These are phyloP conservation scores for Penaeus monodon DNA, from an alignment of 2,888 invertebrate genomes.

Conservation along the genomic window DNA sequence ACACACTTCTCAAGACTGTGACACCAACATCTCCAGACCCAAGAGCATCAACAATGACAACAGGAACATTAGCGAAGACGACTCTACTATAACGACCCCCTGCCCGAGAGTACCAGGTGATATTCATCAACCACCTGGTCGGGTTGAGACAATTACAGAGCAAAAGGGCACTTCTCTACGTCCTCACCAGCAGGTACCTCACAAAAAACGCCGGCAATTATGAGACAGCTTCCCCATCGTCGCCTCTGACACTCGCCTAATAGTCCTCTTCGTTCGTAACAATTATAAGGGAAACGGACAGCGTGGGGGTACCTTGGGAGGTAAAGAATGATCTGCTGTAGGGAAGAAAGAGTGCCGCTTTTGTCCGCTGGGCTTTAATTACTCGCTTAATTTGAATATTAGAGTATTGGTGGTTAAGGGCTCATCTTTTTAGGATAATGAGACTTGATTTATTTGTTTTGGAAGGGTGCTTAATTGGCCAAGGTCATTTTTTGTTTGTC, in stretches of 20 bases:
- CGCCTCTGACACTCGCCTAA: conserved; percentile 32
- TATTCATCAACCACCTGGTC: conserved; percentile 22
- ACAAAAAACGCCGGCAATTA: conserved; percentile 44
- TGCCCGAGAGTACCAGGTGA: neutral
- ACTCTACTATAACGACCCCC: neutral
- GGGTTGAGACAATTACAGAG: conserved; percentile 33
- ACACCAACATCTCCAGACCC: too few relatives aligned
- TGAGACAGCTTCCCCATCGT: conserved; percentile 18
- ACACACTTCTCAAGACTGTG: too few relatives aligned
- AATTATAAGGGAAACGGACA: conserved; percentile 23
- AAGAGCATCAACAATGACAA: conserved; percentile 6
- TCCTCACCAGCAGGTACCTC: conserved; percentile 32
- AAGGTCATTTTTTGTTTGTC: too few relatives aligned
- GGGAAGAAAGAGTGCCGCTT: neutral
- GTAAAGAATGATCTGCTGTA: neutral
- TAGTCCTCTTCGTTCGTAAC: neutral
- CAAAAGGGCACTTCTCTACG: neutral
- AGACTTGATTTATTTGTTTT: too few relatives aligned
- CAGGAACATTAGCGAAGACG: neutral
- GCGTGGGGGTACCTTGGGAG: neutral
- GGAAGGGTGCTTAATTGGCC: too few relatives aligned
- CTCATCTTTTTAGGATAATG: neutral
- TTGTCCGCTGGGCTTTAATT: conserved; percentile 15
- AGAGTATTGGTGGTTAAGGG: neutral
- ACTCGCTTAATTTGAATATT: conserved; percentile 22